Percentiles rank a stretch among this genome's conserved stretches.
Evolutionary conservation across 1,140 invertebrate genomes (phyloP).

Genomic region (Nasonia giraulti): DNA sequence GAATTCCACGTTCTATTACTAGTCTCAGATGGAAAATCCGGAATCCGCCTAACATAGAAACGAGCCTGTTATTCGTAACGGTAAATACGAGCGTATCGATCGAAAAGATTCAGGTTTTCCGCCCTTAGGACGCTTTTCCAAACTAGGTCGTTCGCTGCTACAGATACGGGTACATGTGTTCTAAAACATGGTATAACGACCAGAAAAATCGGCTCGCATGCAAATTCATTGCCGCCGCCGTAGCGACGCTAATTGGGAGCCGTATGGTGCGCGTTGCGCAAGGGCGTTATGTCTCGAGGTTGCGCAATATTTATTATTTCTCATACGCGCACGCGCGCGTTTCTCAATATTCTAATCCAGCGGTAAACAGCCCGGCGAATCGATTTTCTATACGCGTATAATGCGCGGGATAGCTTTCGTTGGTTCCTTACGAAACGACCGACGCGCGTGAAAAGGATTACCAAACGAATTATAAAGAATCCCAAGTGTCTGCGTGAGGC

Average conservation of each 20-base stretch:
- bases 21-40: background rate
- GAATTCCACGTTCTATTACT: background rate
- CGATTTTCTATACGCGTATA: background rate
- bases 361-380: background rate
- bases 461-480: too few species aligned
- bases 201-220: background rate
- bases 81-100: background rate
- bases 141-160: background rate
- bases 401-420: background rate
- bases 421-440: background rate
- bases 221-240: background rate
- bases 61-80: background rate
- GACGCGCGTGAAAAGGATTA: background rate
- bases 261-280: background rate
- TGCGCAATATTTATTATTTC: conserved; percentile 9
- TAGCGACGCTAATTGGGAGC: background rate
- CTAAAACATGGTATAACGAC: background rate
- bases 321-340: background rate
- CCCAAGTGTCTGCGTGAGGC: background rate
- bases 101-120: background rate
- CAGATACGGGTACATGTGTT: too few species aligned
- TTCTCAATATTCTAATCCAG: conserved; percentile 23
- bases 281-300: background rate
- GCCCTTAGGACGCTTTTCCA: background rate
- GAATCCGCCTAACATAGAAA: background rate